These are phyloP conservation scores for Luidia sarsii DNA, from an alignment of 53 echinoderm and acorn worm species.

Conservation along the genomic window DNA sequence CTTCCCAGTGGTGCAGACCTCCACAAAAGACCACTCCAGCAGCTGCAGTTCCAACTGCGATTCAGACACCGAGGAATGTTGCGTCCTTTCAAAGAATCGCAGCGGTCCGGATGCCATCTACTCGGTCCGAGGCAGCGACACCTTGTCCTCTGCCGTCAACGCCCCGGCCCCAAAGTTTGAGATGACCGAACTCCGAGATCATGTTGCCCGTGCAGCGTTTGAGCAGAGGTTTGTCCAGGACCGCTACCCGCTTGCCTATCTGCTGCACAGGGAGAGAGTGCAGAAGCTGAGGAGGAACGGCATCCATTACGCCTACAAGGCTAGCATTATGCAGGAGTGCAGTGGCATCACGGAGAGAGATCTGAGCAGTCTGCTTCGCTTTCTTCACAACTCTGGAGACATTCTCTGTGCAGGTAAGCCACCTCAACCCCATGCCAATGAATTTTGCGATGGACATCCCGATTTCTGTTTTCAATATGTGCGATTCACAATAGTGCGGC, in stretches of 20 bases:
- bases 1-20: not conserved
- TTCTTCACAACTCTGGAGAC: conserved; percentile 52
- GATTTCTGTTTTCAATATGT: too few relatives aligned
- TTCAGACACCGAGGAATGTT: not conserved
- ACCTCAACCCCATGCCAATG: too few relatives aligned
- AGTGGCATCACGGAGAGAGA: not conserved
- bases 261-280: conserved; percentile 31
- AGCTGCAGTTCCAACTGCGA: not conserved
- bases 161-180: not conserved
- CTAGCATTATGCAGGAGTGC: conserved; percentile 22
- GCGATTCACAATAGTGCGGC: too few relatives aligned
- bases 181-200: conserved; percentile 2
- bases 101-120: too few relatives aligned
- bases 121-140: not conserved
- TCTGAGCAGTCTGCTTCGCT: conserved; percentile 10
- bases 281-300: not conserved
- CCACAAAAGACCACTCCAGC: not conserved
- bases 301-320: conserved; percentile 26
- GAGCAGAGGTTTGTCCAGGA: conserved; percentile 28
- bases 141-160: not conserved
- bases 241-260: conserved; percentile 27
- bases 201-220: not conserved
- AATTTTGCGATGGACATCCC: too few relatives aligned
- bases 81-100: too few relatives aligned
- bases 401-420: conserved; percentile 48